phyloP scores from a whole-genome alignment of 1,140 invertebrate species.

The Penaeus vannamei region DNA sequence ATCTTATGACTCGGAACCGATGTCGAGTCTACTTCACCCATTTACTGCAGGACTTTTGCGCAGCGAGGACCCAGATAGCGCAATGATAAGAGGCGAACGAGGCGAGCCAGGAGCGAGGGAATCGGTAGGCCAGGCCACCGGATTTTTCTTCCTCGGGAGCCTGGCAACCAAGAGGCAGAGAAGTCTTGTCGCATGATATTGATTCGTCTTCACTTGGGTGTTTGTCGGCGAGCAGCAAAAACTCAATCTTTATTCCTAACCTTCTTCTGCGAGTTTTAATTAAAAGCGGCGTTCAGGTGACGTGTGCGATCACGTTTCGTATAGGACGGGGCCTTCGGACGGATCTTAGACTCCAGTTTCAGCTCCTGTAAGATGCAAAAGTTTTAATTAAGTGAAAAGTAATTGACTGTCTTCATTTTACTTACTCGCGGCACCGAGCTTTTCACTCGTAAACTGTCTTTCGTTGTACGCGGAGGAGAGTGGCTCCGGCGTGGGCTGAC shows the following conservation, averaged over 20 bases:
- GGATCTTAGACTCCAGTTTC: constrained; percentile 38
- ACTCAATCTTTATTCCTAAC: constrained; percentile 37
- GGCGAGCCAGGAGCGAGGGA: constrained; percentile 29
- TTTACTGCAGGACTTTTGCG: constrained; percentile 6
- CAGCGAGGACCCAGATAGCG: not conserved
- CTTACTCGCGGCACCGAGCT: too few species aligned
- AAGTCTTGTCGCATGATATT: constrained; percentile 51
- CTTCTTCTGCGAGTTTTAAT: constrained; percentile 51
- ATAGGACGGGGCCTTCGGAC: not conserved
- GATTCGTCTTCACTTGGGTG: constrained; percentile 53
- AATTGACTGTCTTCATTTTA: constrained; percentile 3
- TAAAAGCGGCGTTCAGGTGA: constrained; percentile 36
- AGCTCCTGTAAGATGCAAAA: constrained; percentile 31
- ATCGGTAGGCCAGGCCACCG: too few species aligned
- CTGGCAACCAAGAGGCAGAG: constrained; percentile 14
- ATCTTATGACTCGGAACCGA: constrained; percentile 46
- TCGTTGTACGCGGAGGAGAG: too few species aligned
- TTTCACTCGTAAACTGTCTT: too few species aligned
- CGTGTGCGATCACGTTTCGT: constrained; percentile 33
- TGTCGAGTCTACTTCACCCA: constrained; percentile 23
- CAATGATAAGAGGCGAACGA: not conserved
- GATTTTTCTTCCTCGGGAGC: too few species aligned
- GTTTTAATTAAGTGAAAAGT: constrained; percentile 23
- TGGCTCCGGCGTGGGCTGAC: too few species aligned
- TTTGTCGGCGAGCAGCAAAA: constrained; percentile 39